Conservation (phyloP, 2,113 vertebrate genomes). For the Pseudopipra pipra region DNA sequence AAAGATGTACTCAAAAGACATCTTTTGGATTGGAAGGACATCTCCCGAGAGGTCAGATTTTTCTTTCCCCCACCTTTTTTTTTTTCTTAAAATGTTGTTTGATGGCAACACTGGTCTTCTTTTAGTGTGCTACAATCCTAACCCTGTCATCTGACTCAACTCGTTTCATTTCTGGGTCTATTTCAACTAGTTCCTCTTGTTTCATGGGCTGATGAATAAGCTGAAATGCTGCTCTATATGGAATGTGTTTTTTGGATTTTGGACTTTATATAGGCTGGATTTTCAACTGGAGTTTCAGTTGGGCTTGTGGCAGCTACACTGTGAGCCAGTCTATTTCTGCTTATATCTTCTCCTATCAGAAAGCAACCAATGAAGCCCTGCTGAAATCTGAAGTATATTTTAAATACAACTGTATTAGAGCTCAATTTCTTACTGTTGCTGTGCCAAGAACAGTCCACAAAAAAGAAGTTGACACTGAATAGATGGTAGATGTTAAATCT, state of each 20-base stretch:
- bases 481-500: not conserved
- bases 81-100: not conserved
- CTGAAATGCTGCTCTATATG: not conserved
- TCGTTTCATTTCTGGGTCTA: not conserved
- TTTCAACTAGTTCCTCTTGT: not conserved
- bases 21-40: not conserved
- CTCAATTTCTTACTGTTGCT: not conserved
- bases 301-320: not conserved
- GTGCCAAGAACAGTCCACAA: not conserved
- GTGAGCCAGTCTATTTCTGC: not conserved
- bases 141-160: not conserved
- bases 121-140: not conserved
- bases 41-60: not conserved
- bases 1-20: not conserved
- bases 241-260: not conserved
- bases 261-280: not conserved
- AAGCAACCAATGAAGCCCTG: not conserved
- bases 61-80: fast-evolving
- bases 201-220: not conserved
- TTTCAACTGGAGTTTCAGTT: not conserved
- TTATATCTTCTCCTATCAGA: not conserved
- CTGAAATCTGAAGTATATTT: not conserved
- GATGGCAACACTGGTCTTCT: not conserved
- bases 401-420: not conserved
- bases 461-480: constrained; percentile 43